A percentile compares a stretch with the other conserved stretches of the same genome.
These are phyloP conservation scores for Craseonycteris thonglongyai DNA, from an alignment of 2,113 vertebrate species.

Conservation along the genomic window DNA sequence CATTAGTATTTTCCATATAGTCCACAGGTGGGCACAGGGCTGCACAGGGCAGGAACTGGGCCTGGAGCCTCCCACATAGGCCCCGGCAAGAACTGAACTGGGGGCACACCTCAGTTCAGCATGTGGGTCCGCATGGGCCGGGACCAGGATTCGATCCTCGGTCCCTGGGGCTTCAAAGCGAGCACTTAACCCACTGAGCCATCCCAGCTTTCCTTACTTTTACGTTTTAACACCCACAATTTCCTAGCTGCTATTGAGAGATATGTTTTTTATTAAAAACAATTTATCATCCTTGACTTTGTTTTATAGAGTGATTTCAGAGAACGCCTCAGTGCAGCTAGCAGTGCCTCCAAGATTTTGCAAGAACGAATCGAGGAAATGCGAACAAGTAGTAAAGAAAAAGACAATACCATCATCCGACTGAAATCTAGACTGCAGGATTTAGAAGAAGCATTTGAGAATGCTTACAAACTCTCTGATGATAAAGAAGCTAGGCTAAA, in stretches of 20 bases:
- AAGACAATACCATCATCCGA: slow-evolving; percentile 81
- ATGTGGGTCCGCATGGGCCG: too few species aligned
- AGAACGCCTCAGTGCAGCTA: slow-evolving; percentile 83
- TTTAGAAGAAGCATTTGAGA: slow-evolving; percentile 86
- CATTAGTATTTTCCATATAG: too few species aligned
- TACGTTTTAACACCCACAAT: background rate
- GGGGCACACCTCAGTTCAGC: too few species aligned
- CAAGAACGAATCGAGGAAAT: slow-evolving; percentile 90
- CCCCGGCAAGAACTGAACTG: too few species aligned
- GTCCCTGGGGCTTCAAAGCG: too few species aligned
- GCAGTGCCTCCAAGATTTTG: slow-evolving; percentile 80
- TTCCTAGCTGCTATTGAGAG: background rate
- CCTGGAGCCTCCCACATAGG: too few species aligned
- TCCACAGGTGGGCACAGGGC: too few species aligned
- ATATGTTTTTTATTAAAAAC: background rate
- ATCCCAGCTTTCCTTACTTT: background rate
- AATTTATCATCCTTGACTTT: background rate
- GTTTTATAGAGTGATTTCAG: slow-evolving; percentile 86
- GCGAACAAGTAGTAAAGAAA: slow-evolving; percentile 84
- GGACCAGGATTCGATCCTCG: too few species aligned
- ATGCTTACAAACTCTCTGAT: slow-evolving; percentile 85
- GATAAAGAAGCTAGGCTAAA: slow-evolving; percentile 86
- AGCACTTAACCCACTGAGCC: too few species aligned
- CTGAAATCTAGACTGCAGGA: slow-evolving; percentile 83
- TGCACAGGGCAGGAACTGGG: too few species aligned